Percentiles rank a stretch among this genome's conserved stretches.
Conservation (phyloP, 2,113 vertebrate genomes). For the Noturus placidus region DNA sequence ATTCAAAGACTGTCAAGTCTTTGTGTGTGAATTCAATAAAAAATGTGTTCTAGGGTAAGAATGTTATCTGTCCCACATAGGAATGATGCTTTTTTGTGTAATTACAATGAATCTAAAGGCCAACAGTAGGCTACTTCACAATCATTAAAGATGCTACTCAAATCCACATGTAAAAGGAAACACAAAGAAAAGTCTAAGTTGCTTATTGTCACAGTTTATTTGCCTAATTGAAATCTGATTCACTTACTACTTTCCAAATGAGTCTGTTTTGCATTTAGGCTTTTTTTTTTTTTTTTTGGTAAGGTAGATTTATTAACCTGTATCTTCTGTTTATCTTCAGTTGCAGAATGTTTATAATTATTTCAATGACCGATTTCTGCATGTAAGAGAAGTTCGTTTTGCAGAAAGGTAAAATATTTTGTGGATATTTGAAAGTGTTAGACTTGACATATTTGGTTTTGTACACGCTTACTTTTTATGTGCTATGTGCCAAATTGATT, state of each 20-base stretch:
- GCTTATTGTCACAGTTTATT: neutral
- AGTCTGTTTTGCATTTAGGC: neutral
- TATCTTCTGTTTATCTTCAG: neutral
- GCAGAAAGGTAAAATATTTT: neutral
- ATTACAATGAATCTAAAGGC: neutral
- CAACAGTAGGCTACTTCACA: neutral
- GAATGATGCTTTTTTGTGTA: neutral
- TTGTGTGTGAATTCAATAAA: constrained; percentile 18
- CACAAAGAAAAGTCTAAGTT: neutral
- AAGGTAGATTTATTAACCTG: neutral
- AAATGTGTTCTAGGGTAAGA: neutral
- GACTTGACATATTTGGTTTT: neutral
- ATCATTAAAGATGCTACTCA: neutral
- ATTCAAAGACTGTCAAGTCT: constrained; percentile 15
- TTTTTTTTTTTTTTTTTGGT: neutral
- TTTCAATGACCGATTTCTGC: neutral
- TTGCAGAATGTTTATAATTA: neutral
- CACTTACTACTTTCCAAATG: neutral
- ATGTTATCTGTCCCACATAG: neutral
- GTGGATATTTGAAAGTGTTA: neutral
- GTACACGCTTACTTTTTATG: neutral
- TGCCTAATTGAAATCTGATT: neutral
- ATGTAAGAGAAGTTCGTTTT: neutral
- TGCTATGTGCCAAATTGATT: constrained; percentile 19
- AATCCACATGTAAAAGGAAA: neutral